Base-by-base conservation (phyloP, 2,888 invertebrate genomes). In the Drosophila ezoana region DNA sequence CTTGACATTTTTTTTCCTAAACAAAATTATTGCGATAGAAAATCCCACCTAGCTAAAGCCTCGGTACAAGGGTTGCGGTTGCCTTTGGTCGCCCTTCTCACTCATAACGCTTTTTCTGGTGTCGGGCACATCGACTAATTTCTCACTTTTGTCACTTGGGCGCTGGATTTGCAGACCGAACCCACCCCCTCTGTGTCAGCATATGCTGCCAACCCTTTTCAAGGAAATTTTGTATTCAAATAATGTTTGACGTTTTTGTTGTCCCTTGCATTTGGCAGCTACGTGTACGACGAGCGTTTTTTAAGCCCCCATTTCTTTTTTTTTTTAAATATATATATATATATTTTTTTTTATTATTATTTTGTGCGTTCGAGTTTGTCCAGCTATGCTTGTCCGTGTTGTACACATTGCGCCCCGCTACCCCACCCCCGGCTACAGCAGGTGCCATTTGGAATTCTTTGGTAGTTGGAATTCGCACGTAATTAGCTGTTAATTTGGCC, bases 151-250 rank as follows among this genome's bases (percentile, higher is more conserved):
- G 88, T 85, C 87, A 78, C 73, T 76, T 75, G 66, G 53, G 58
- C 60, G 68, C 68, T 67, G 62, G 43, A 53, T 38, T 65, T 45
- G 20, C 6, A 32, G 52, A 35, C 35, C 40, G n/a, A 9, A 28
- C 28, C 28, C 8, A 28, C 28, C 28, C 28, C 28, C 28, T 6
- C 1, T 6, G 20, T 10, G 14, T 18, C 44, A 47, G 63, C 66
- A 76, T 53, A 61, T 67, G 67, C 58, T 57, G 59, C 38, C 64
- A 85, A 86, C 86, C 87, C 87, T 88, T 86, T 86, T 88, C 76
- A 76, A 78, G 79, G 77, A 72, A 77, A 79, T 79, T 90, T 87
- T 75, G 81, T 90, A 90, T 90, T 87, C 90, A 90, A 87, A 88
- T 83, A 79, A 82, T 88, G 85, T 86, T 82, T 81, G 76, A 75